These are phyloP conservation scores for Cryptus viduatorius DNA, from an alignment of 2,888 invertebrate genomes.

Conservation along the genomic window DNA sequence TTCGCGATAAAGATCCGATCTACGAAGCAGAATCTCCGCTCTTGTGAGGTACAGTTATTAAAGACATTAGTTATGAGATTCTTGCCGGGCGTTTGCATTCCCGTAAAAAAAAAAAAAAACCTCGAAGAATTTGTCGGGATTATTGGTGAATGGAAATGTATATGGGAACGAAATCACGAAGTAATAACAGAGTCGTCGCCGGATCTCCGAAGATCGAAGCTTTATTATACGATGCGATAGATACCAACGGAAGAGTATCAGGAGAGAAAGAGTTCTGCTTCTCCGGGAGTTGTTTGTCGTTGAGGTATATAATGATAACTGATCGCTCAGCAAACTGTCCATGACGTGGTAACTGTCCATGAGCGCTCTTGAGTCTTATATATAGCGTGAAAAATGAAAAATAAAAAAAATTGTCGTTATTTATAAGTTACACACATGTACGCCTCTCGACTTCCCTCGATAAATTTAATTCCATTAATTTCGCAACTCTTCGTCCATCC, in stretches of 20 bases:
- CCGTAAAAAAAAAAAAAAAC: slow-evolving; percentile 3
- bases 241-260: slow-evolving; percentile 8
- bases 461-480: slow-evolving; percentile 58
- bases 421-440: slow-evolving; percentile 28
- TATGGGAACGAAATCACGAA: slow-evolving; percentile 28
- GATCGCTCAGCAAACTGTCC: slow-evolving; percentile 61
- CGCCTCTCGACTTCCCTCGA: slow-evolving; percentile 42
- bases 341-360: slow-evolving; percentile 63
- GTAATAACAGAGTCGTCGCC: slow-evolving; percentile 45
- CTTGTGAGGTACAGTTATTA: neutral
- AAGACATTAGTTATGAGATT: slow-evolving; percentile 16
- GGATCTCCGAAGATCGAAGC: slow-evolving; percentile 35
- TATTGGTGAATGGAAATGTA: slow-evolving; percentile 34
- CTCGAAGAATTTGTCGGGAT: slow-evolving; percentile 22
- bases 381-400: neutral
- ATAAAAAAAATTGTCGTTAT: slow-evolving; percentile 15
- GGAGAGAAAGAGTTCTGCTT: neutral
- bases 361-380: slow-evolving; percentile 39
- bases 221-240: slow-evolving; percentile 6
- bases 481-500: slow-evolving; percentile 29
- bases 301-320: slow-evolving; percentile 60
- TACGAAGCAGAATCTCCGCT: slow-evolving; percentile 10
- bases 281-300: neutral
- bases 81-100: neutral
- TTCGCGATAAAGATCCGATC: slow-evolving; percentile 35